phyloP scores from a whole-genome alignment of 2,888 invertebrate species.

The Amphimallon solstitiale region DNA sequence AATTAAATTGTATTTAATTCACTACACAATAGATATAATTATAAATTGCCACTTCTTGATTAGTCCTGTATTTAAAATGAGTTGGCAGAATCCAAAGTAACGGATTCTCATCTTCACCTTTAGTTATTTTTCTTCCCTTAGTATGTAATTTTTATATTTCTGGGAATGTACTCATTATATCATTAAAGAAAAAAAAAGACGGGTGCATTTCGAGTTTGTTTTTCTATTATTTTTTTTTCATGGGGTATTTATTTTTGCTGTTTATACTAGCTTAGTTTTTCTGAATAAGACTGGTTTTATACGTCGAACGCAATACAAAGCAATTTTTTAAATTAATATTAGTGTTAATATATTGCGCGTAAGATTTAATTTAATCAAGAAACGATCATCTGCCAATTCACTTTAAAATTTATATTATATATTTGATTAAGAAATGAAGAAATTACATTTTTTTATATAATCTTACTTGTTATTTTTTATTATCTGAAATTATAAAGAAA shows the following conservation, averaged over 20 bases:
- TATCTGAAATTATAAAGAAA: constrained; percentile 38
- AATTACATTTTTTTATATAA: constrained; percentile 32
- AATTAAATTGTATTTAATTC: constrained; percentile 23
- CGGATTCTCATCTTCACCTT: constrained; percentile 12
- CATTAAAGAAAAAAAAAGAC: not conserved
- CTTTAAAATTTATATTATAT: constrained; percentile 28
- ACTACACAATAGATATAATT: constrained; percentile 11
- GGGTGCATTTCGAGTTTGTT: constrained; percentile 11
- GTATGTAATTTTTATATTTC: not conserved
- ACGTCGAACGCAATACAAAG: constrained; percentile 22
- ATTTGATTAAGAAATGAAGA: constrained; percentile 15
- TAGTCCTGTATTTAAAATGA: constrained; percentile 39
- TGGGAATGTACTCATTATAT: not conserved
- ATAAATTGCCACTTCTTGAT: constrained; percentile 11
- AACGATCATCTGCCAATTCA: constrained; percentile 40
- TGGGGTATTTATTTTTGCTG: constrained; percentile 13
- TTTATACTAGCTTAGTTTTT: constrained; percentile 22
- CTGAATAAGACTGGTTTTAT: constrained; percentile 39
- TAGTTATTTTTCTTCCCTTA: not conserved
- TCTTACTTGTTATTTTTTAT: constrained; percentile 39
- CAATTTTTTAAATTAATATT: constrained; percentile 27
- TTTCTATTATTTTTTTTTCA: constrained; percentile 15
- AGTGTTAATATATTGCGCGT: not conserved
- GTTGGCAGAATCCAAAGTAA: constrained; percentile 35
- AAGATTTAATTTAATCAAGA: constrained; percentile 12